Percentiles rank a stretch among this genome's conserved stretches.
These are phyloP conservation scores for Parus major DNA, from an alignment of 2,113 vertebrate species.

Conservation along the genomic window DNA sequence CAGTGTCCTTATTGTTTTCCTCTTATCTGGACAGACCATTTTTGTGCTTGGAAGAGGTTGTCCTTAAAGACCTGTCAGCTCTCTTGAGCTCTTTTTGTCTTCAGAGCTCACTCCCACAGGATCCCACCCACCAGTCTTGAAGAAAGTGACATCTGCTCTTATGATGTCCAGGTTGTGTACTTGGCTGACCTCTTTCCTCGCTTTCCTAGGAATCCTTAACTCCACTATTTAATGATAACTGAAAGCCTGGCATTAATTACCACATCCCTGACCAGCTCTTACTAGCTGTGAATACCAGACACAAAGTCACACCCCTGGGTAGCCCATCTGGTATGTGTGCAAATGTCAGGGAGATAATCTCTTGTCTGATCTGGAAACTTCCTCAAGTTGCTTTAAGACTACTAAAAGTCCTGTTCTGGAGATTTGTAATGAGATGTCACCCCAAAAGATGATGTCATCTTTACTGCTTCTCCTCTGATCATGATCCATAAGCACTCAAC, in stretches of 20 bases:
- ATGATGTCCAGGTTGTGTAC: neutral
- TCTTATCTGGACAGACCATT: neutral
- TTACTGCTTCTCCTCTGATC: neutral
- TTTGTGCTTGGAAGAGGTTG: neutral
- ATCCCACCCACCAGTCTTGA: neutral
- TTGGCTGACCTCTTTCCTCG: fast-evolving
- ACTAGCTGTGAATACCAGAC: neutral
- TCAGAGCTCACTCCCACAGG: neutral
- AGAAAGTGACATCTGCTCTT: neutral
- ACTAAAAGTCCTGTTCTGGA: neutral
- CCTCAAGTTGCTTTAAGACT: neutral
- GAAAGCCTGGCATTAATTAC: neutral
- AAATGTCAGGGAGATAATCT: neutral
- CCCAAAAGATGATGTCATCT: neutral
- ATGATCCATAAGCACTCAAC: neutral
- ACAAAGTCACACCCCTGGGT: neutral
- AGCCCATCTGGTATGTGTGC: neutral
- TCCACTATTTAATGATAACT: neutral
- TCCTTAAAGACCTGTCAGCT: neutral
- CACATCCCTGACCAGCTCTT: neutral
- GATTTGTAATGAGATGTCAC: neutral
- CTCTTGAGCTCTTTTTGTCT: neutral
- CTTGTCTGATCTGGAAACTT: neutral
- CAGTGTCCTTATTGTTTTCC: neutral
- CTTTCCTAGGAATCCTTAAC: neutral